Conservation (phyloP, 1,140 invertebrate species). For the Bradysia coprophila region DNA sequence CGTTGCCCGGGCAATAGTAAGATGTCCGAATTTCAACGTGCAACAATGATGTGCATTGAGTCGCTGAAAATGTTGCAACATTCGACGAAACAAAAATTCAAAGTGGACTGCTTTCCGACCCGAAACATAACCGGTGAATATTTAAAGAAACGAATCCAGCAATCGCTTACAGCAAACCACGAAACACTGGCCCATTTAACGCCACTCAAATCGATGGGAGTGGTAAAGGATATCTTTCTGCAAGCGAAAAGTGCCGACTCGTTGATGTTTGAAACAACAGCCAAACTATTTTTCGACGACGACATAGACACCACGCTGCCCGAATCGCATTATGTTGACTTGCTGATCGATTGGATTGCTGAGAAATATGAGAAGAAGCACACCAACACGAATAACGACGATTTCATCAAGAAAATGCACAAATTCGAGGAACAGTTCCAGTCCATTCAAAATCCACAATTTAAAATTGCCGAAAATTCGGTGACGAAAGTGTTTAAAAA, state of each 20-base stretch:
- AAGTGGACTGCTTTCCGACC: background rate
- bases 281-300: background rate
- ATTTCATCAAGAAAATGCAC: background rate
- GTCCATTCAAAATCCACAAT: background rate
- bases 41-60: background rate
- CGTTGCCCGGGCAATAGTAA: background rate
- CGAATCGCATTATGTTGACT: background rate
- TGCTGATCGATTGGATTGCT: background rate
- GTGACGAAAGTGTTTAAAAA: background rate
- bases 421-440: background rate
- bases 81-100: background rate
- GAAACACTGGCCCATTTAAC: background rate
- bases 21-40: background rate
- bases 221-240: background rate
- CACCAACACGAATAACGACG: background rate
- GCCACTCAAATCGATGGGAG: background rate
- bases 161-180: too few relatives aligned
- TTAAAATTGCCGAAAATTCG: background rate
- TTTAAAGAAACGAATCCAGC: background rate
- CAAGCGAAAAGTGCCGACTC: background rate
- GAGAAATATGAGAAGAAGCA: background rate
- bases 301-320: background rate
- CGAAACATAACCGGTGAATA: background rate
- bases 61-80: slow-evolving; percentile 1
- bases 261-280: background rate